A percentile compares a stretch with the other conserved stretches of the same genome.
These are phyloP conservation scores for Antedon mediterranea DNA, from an alignment of 53 echinoderm and acorn worm species.

Conservation along the genomic window DNA sequence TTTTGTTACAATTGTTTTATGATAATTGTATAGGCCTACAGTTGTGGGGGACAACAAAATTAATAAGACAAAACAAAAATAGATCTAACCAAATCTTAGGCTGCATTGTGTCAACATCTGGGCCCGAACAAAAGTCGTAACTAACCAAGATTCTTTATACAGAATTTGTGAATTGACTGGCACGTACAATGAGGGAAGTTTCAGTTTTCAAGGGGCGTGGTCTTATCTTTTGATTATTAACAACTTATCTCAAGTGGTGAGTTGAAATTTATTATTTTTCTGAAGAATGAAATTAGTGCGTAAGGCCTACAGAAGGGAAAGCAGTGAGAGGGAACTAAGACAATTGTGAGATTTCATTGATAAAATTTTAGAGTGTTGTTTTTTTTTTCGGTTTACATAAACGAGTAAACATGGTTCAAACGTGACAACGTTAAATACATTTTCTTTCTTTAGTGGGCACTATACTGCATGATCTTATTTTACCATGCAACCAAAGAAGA, in stretches of 20 bases:
- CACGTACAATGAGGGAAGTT: constrained; percentile 39
- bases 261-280: not conserved
- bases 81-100: not conserved
- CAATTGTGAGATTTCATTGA: no score
- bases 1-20: no score
- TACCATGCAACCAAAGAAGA: constrained; percentile 31
- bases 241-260: constrained; percentile 72
- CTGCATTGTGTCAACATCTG: no score
- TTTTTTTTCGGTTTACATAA: no score
- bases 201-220: constrained; percentile 32
- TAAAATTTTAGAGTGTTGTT: not conserved
- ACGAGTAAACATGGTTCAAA: no score
- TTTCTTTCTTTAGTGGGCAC: constrained; percentile 32
- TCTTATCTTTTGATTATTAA: constrained; percentile 46
- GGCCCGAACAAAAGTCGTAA: not conserved
- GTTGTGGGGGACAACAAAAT: no score
- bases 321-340: no score
- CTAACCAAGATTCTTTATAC: not conserved
- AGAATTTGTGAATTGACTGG: constrained; percentile 28
- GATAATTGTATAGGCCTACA: no score
- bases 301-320: no score
- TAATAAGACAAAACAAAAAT: no score
- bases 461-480: constrained; percentile 33
- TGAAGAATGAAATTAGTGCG: no score
- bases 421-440: no score